phyloP scores from a whole-genome alignment of 2,797 vertebrate species.

The Scomberomorus guttatus region DNA sequence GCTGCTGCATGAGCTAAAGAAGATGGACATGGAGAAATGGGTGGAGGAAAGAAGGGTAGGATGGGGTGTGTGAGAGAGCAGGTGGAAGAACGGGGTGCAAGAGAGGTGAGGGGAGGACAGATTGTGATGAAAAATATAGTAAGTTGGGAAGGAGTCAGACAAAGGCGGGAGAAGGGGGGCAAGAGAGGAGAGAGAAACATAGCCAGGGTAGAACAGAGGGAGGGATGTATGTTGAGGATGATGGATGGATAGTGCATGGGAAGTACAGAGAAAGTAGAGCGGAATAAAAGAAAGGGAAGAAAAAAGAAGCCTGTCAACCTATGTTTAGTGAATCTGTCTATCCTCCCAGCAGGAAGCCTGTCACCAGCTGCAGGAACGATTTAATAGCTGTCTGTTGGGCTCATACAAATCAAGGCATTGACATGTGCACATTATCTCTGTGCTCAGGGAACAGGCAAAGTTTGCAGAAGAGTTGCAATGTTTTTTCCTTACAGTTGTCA shows the following conservation, averaged over 20 bases:
- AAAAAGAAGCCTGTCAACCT: conserved; percentile 86
- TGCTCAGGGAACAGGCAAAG: conserved; percentile 67
- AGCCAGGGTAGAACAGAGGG: conserved; percentile 69
- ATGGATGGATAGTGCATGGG: conserved; percentile 83
- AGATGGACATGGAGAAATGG: conserved; percentile 76
- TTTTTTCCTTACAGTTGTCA: conserved; percentile 61
- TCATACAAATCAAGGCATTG: conserved; percentile 84
- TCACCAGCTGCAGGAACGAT: conserved; percentile 83
- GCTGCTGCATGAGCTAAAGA: conserved; percentile 98
- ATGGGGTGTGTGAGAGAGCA: conserved; percentile 31
- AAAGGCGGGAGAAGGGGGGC: conserved; percentile 53
- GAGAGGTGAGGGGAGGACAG: conserved; percentile 71
- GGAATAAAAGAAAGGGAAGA: conserved; percentile 80
- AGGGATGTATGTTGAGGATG: conserved; percentile 78
- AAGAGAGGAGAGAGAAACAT: conserved; percentile 50
- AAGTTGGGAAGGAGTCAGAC: conserved; percentile 63
- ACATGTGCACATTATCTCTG: conserved; percentile 83
- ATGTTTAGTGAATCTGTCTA: conserved; percentile 85
- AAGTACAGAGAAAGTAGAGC: conserved; percentile 85
- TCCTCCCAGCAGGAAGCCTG: conserved; percentile 83
- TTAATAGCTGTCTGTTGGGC: conserved; percentile 83
- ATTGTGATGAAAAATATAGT: conserved; percentile 71
- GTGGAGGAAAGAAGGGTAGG: conserved; percentile 56
- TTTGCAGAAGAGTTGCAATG: conserved; percentile 61
- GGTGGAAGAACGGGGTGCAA: conserved; percentile 34